Base-by-base conservation (phyloP, 2,113 vertebrate genomes). In the Lota lota region DNA sequence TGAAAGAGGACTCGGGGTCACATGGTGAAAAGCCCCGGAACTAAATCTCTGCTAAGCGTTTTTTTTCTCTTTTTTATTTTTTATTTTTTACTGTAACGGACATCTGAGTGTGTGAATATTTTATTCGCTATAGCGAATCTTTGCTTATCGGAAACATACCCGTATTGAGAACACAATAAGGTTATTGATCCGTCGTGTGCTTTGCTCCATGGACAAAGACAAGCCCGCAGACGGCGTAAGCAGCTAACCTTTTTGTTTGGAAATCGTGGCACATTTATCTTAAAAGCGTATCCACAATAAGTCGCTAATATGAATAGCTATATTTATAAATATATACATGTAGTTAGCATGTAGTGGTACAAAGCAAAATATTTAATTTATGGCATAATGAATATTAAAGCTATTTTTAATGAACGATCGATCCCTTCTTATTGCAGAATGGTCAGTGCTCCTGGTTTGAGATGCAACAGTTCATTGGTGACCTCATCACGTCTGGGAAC, bases 401-500 rank as follows among this genome's bases (percentile, higher is more conserved):
- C 8, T 47, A 47, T 47, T 47, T 10, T 47, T 47, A 33, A 14
- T 47, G 40, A 47, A 47, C 40, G 10, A 10, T 47, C 10, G 40
- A 47, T 47, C 12, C 40, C 40, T 47, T 14, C 40, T 47, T 14
- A 10, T 56, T 36, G 18, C 83, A 92, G 89, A 79, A 82, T 63
- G 87, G 66, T 61, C 83, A 83, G 11, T 85, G 87, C 85, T 90
- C 92, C 67, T 93, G 92, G 92, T 83, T 91, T 85, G 92, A 93
- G 57, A 90, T 92, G 91, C 86, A 91, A 67, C 90, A 91, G 78
- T 91, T 92, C 79, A 89, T 92, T 16, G 89, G 92, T 3, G 92
- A 92, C 69, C 88, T 93, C 0, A 77, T 92, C 69, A 76, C 88
- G 50, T 89, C 90, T 61, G 90, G 83, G 69, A 81, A 67, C 61